Conservation (phyloP, 2,797 vertebrate genomes). For the Microhierax caerulescens region DNA sequence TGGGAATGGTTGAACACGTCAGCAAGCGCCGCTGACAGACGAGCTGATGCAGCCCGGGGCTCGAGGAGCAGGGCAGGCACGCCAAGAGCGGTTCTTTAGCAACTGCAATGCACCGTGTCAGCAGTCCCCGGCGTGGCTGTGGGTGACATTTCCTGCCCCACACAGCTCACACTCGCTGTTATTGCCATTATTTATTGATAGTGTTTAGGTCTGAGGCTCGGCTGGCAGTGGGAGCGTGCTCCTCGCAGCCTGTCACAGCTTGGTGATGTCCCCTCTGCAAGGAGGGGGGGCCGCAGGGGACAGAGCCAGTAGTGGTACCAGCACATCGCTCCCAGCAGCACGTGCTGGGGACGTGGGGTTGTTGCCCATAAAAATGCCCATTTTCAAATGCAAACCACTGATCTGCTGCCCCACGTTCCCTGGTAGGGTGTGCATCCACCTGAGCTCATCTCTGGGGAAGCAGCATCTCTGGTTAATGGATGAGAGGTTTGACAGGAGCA, state of each 20-base stretch:
- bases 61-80: background rate
- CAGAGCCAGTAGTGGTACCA: background rate
- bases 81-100: background rate
- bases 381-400: background rate
- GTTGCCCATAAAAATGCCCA: background rate
- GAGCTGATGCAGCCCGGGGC: background rate
- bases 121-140: background rate
- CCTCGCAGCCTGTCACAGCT: background rate
- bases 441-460: background rate
- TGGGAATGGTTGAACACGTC: rapidly evolving
- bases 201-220: background rate
- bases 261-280: background rate
- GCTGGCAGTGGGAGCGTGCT: background rate
- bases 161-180: rapidly evolving
- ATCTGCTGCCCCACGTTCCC: rapidly evolving
- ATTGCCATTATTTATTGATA: rapidly evolving
- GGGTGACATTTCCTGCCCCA: background rate
- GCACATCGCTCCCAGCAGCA: background rate
- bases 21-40: rapidly evolving
- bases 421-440: no score
- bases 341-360: background rate
- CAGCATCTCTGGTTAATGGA: background rate
- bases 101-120: rapidly evolving
- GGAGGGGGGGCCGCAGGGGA: background rate
- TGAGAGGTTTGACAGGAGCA: background rate